Conservation (phyloP, 2,888 invertebrate genomes). For the Synergus laeviventris region DNA sequence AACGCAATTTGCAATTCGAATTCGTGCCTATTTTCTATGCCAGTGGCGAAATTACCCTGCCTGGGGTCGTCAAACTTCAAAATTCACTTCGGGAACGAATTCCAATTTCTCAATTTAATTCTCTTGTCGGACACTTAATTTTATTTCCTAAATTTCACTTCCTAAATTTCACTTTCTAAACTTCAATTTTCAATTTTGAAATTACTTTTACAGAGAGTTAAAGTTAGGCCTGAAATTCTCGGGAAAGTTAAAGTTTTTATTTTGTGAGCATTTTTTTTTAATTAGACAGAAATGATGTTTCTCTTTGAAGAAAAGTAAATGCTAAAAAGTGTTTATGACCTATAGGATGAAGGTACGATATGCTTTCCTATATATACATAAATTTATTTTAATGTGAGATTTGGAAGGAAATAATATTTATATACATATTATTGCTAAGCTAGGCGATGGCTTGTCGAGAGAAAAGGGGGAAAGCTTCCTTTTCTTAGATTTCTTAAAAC, state of each 20-base stretch:
- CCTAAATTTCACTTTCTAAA: not conserved
- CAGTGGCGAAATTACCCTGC: conserved; percentile 25
- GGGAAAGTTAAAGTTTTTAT: no score
- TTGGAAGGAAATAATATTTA: conserved; percentile 25
- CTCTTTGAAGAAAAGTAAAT: not conserved
- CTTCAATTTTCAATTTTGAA: not conserved
- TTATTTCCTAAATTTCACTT: not conserved
- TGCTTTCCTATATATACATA: conserved; percentile 27
- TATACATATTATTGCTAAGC: conserved; percentile 29
- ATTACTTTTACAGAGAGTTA: not conserved
- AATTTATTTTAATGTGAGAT: conserved; percentile 11
- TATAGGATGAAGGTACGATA: conserved; percentile 26
- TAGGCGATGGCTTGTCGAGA: conserved; percentile 19
- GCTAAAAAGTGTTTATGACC: not conserved
- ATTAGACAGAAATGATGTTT: not conserved
- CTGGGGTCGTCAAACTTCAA: conserved; percentile 25
- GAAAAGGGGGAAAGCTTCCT: not conserved
- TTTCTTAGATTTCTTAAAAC: not conserved
- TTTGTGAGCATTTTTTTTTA: not conserved
- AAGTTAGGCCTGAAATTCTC: no score
- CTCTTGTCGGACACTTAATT: not conserved
- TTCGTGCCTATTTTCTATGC: conserved; percentile 37
- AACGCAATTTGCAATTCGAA: conserved; percentile 40
- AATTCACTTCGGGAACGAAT: conserved; percentile 1
- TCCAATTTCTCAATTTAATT: conserved; percentile 30